Percentiles rank a stretch among this genome's conserved stretches.
These are phyloP conservation scores for Orchesellides sinensis DNA, from an alignment of 2,888 invertebrate species.

Conservation along the genomic window DNA sequence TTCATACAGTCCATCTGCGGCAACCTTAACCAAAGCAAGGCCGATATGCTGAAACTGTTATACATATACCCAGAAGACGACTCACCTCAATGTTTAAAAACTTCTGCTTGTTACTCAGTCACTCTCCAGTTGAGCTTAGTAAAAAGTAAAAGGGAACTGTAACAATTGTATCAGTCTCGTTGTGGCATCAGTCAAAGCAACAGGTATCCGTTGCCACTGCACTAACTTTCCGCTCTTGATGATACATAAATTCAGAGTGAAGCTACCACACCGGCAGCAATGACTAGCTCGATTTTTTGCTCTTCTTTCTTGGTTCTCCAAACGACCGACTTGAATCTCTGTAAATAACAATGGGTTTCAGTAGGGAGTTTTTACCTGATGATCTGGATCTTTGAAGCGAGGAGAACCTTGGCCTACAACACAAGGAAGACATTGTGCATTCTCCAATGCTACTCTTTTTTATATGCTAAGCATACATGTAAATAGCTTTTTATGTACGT, in stretches of 20 bases:
- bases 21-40: constrained; percentile 55
- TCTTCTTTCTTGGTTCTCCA: constrained; percentile 31
- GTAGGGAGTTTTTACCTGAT: constrained; percentile 51
- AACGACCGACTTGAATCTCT: constrained; percentile 20
- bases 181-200: constrained; percentile 65
- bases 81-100: constrained; percentile 8
- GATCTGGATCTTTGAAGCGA: constrained; percentile 73
- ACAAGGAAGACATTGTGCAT: constrained; percentile 69
- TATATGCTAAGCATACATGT: no score
- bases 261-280: constrained; percentile 45
- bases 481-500: constrained; percentile 16
- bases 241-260: constrained; percentile 18
- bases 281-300: constrained; percentile 54
- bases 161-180: constrained; percentile 64
- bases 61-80: neutral
- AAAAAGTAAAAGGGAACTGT: constrained; percentile 58
- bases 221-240: constrained; percentile 16
- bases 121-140: constrained; percentile 34
- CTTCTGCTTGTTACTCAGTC: neutral
- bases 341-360: constrained; percentile 61
- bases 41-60: constrained; percentile 6
- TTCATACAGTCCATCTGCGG: constrained; percentile 43
- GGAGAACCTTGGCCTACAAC: constrained; percentile 73
- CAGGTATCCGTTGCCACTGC: constrained; percentile 49
- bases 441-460: constrained; percentile 28